Evolutionary conservation across 1,140 invertebrate species (phyloP).

Genomic region (Leucophenga varia): DNA sequence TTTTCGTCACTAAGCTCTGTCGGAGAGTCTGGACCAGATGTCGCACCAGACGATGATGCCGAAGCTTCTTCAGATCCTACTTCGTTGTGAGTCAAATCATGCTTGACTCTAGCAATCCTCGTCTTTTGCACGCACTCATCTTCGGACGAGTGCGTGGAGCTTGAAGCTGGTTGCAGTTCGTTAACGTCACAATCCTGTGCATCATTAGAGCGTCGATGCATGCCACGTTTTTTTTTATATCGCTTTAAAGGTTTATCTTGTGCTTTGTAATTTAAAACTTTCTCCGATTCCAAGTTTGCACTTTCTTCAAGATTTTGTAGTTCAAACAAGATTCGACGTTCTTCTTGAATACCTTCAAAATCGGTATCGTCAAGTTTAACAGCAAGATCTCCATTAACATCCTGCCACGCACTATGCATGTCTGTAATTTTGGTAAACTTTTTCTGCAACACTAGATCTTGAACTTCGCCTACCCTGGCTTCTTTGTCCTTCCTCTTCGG

Average conservation of each 20-base stretch:
- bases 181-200: constrained; percentile 20
- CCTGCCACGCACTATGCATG: constrained; percentile 55
- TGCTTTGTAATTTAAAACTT: too few relatives aligned
- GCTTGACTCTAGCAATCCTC: too few relatives aligned
- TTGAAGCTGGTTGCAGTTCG: constrained; percentile 40
- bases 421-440: constrained; percentile 41
- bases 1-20: constrained; percentile 68
- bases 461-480: neutral
- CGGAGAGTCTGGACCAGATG: constrained; percentile 83
- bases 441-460: constrained; percentile 9
- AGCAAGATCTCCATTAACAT: constrained; percentile 31
- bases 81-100: too few relatives aligned
- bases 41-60: constrained; percentile 72
- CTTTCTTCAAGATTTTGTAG: constrained; percentile 33
- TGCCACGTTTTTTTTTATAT: constrained; percentile 18
- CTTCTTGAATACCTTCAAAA: neutral
- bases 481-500: neutral
- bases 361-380: neutral
- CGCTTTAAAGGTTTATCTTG: constrained; percentile 10
- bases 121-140: constrained; percentile 24
- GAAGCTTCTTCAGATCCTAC: neutral
- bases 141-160: constrained; percentile 35
- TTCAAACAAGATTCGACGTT: constrained; percentile 1
- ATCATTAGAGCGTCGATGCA: neutral
- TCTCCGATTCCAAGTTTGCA: too few relatives aligned